Base-by-base conservation (phyloP, 2,113 vertebrate species). In the Egretta garzetta region DNA sequence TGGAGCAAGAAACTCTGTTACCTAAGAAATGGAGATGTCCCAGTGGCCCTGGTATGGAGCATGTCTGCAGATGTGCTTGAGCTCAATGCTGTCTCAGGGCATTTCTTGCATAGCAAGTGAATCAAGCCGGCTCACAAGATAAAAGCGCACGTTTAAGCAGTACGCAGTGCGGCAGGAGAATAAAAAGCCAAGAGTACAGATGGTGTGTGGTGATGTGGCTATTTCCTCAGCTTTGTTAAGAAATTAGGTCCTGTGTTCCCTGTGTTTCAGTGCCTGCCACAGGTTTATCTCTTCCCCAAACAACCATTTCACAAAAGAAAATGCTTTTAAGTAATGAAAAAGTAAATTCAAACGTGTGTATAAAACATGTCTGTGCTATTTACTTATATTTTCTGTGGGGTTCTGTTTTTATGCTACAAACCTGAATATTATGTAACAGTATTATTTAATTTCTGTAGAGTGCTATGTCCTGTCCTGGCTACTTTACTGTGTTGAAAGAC, bases 131-230 rank as follows among this genome's bases (percentile, higher is more conserved):
- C 52, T 88, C 60, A 55, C 39, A 33, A 27, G 70, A 67, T 16
- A 50, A 72, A 92, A 85, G 56, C 2, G 2, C 41, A 53, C 41
- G 26, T 20, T 26, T 22, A 5, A 47, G 64, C 47, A 79, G 30
- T 30, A 37, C 2, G 12, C 49, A 50, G 80, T 58, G 60, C 3
- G 7, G 47, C 56, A 87, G 59, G n/a, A 71, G 72, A 41, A 59
- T 37, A 71, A 59, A 76, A 96, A 81, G 60, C 56, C 45, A 41
- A 20, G 76, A 74, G 32, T 83, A 43, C 86, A 88, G 82, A 93
- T 79, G 83, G 64, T 63, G 53, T 67, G 76, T 73, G 45, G 53
- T 73, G 77, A 77, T 28, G 45, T 60, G 62, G 88, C 39, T 81
- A 71, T 74, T 86, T 91, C 55, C 75, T 84, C 0, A 1, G 52